Evolutionary conservation across 2,113 vertebrate genomes (phyloP).

Genomic region (Trichechus manatus): DNA sequence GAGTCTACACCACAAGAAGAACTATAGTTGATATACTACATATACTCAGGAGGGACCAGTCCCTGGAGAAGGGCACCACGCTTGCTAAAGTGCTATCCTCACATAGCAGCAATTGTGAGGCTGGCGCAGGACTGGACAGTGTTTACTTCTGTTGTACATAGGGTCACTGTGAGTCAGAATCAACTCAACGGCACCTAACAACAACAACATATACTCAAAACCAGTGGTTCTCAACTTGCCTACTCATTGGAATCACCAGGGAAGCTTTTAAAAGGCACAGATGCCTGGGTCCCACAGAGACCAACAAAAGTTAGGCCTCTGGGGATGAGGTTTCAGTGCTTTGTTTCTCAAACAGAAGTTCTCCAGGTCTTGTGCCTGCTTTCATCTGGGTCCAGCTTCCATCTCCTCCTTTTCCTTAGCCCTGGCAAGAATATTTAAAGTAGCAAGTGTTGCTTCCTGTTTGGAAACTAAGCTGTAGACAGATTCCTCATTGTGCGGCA

Average conservation of each 20-base stretch:
- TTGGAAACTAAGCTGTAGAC: neutral
- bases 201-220: neutral
- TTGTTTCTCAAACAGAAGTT: neutral
- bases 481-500: neutral
- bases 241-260: neutral
- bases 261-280: accelerated
- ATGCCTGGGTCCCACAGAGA: too few relatives aligned
- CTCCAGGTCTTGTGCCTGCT: neutral
- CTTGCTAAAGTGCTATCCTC: too few relatives aligned
- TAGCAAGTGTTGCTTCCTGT: neutral
- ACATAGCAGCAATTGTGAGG: too few relatives aligned
- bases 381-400: neutral
- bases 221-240: neutral
- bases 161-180: too few relatives aligned
- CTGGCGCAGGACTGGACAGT: too few relatives aligned
- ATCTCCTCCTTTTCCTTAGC: neutral
- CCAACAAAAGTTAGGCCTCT: neutral
- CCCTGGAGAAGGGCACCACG: too few relatives aligned
- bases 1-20: neutral
- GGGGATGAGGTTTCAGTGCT: neutral
- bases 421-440: neutral
- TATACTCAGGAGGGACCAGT: neutral
- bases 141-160: too few relatives aligned
- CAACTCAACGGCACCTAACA: too few relatives aligned
- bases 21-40: neutral